These are phyloP conservation scores for Fopius arisanus DNA, from an alignment of 1,140 invertebrate genomes.

Conservation along the genomic window DNA sequence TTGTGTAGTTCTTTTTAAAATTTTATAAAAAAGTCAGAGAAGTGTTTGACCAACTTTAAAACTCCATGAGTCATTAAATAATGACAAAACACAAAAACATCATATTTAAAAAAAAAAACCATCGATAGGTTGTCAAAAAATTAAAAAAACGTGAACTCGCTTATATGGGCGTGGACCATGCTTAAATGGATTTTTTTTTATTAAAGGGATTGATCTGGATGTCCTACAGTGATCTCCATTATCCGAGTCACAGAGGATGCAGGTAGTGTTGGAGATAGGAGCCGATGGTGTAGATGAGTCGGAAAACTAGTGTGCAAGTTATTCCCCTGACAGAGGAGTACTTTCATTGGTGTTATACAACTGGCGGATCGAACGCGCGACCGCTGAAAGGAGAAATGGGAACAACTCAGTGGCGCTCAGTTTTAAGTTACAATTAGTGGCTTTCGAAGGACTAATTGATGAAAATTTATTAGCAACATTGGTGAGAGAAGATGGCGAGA, in stretches of 20 bases:
- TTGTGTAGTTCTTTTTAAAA: too few species aligned
- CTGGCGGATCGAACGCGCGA: conserved; percentile 47
- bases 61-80: too few species aligned
- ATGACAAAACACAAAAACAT: too few species aligned
- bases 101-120: too few species aligned
- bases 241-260: background rate
- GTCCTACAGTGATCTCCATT: background rate
- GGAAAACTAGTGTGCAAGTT: background rate
- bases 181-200: background rate
- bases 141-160: too few species aligned
- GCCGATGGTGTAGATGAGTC: conserved; percentile 31
- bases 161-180: too few species aligned
- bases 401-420: conserved; percentile 51
- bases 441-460: background rate
- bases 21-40: too few species aligned
- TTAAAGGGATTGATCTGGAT: background rate
- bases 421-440: background rate
- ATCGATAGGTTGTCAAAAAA: too few species aligned
- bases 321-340: conserved; percentile 40
- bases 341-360: conserved; percentile 60
- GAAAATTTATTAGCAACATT: background rate
- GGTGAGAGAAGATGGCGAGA: background rate
- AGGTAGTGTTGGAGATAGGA: background rate
- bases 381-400: conserved; percentile 54
- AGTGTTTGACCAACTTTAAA: too few species aligned